A percentile compares a stretch with the other conserved stretches of the same genome.
phyloP scores from a whole-genome alignment of 2,113 vertebrate species.

The Lontra canadensis region DNA sequence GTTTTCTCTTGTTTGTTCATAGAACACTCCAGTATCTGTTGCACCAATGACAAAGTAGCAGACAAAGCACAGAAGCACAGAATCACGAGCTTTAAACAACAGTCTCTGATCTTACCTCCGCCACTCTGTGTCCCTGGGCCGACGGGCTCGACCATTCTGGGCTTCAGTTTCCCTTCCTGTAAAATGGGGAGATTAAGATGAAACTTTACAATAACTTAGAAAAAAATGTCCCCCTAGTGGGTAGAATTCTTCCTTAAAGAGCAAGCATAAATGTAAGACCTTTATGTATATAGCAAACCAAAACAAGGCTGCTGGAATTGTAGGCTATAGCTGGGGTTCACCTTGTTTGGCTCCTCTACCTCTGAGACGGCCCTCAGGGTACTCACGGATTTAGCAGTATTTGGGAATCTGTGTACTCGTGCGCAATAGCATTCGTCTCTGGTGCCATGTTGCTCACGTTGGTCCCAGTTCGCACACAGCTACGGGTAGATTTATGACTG shows the following conservation, averaged over 20 bases:
- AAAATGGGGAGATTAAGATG: background rate
- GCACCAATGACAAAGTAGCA: background rate
- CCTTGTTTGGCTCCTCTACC: background rate
- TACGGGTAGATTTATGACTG: background rate
- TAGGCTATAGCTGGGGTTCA: background rate
- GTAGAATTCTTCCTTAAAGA: background rate
- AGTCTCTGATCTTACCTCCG: background rate
- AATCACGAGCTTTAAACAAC: background rate
- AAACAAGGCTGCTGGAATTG: background rate
- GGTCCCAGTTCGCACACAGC: background rate
- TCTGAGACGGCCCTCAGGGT: background rate
- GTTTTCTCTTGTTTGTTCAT: background rate
- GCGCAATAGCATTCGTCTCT: accelerated
- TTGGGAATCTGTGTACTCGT: background rate
- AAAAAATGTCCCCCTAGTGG: background rate
- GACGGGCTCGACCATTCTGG: background rate
- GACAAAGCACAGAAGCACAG: background rate
- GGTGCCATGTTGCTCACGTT: no score
- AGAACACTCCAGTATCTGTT: background rate
- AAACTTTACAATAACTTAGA: background rate
- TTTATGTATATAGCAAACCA: background rate
- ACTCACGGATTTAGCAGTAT: background rate
- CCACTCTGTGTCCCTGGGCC: background rate
- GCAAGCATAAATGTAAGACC: background rate
- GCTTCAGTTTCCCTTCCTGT: background rate